A percentile compares a stretch with the other conserved stretches of the same genome.
These are phyloP conservation scores for Rhadina sibilatrix DNA, from an alignment of 2,113 vertebrate species.

Conservation along the genomic window DNA sequence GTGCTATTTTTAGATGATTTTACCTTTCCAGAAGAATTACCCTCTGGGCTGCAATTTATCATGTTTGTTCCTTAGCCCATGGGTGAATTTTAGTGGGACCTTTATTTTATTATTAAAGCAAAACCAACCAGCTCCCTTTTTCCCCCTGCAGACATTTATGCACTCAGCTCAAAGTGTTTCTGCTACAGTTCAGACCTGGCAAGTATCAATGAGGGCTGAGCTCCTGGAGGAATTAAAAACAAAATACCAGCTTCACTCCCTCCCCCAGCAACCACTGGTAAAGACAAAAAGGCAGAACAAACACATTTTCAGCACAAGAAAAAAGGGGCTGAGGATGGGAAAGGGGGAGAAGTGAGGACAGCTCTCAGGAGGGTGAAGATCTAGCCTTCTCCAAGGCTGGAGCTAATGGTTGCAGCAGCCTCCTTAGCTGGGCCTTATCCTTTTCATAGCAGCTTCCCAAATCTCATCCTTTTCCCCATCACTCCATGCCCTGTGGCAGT, in stretches of 20 bases:
- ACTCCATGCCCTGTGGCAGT: neutral
- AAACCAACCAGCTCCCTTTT: neutral
- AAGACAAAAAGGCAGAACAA: neutral
- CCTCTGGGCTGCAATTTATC: conserved; percentile 56
- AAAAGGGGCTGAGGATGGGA: neutral
- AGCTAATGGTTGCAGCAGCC: neutral
- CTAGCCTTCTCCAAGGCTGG: neutral
- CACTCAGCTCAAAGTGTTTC: neutral
- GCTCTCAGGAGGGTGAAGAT: neutral
- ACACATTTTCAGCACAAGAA: neutral
- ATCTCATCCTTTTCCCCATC: neutral
- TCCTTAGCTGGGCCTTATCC: neutral
- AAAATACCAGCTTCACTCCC: neutral
- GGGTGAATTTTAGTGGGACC: conserved; percentile 21
- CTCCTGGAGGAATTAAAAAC: neutral
- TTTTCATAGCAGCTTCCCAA: neutral
- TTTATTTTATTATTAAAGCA: conserved; percentile 57
- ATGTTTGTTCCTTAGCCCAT: conserved; percentile 18
- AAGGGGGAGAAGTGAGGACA: neutral
- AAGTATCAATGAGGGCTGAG: neutral
- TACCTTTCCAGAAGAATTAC: conserved; percentile 59
- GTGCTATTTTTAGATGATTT: conserved; percentile 63
- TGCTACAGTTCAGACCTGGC: neutral
- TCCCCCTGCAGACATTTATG: neutral
- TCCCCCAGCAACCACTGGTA: neutral